Evolutionary conservation across 2,797 vertebrate species (phyloP), one percentile per base, ranked within the genome.

Genomic region (Mastacembelus armatus): DNA sequence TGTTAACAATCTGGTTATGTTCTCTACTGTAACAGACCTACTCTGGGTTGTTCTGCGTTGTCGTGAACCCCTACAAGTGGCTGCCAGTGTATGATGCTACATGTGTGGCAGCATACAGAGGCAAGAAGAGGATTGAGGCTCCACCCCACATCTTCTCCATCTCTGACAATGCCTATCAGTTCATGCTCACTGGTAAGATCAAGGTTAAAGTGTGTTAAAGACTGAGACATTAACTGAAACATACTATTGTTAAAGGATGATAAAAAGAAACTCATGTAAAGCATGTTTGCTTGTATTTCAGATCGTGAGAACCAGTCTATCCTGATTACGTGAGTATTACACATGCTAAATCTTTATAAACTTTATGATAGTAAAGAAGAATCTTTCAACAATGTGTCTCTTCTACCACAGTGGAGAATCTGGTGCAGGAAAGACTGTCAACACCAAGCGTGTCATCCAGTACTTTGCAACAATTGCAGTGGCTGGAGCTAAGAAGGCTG

Each of bases 21-120:
- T 55, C 4, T 43, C 26, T 52, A 1, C 16, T 19, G 18, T 29
- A 49, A 1, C 61, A 95, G 94, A 96, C 95, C 45, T 96, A 96
- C 67, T 96, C 95, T 0, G 95, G 95, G 11, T 90, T 96, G 59
- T 96, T 96, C 90, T 96, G 95, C 0, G 93, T 96, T 74, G 95
- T 95, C 0, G 90, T 96, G 80, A 96, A 96, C 71, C 95, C 96
- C 84, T 96, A 96, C 92, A 95, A 95, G 87, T 95, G 94, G 95
- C 91, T 96, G 88, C 95, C 95, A 0, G 95, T 95, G 0, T 90
- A 90, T n/a, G 87, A 89, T 2, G 0, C 54, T 48, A 1, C 22
- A 7, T 80, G 84, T 59, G 86, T 90, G 0, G 15, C 0, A 0
- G 89, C 76, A 65, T 90, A 90, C 65, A 89, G 87, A 68, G 89